phyloP scores from a whole-genome alignment of 2,113 vertebrate species.

The Orycteropus afer region DNA sequence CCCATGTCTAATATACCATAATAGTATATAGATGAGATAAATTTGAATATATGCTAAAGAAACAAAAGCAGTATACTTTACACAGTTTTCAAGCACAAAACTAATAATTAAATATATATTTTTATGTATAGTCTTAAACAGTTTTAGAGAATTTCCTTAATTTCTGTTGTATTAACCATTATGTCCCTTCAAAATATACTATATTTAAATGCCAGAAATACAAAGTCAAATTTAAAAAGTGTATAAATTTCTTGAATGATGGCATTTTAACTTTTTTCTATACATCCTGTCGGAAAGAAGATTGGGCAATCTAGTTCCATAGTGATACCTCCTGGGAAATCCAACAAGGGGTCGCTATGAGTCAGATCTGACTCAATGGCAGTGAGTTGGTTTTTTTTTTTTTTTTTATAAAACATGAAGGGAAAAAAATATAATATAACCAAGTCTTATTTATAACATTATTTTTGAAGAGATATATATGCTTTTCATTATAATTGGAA shows the following conservation, averaged over 20 bases:
- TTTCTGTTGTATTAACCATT: background rate
- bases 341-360: too few species aligned
- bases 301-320: too few species aligned
- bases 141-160: background rate
- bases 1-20: background rate
- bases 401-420: background rate
- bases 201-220: slow-evolving; percentile 27
- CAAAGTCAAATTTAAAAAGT: background rate
- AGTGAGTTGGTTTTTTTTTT: too few species aligned
- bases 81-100: background rate
- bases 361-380: too few species aligned
- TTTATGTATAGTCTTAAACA: background rate
- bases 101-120: background rate
- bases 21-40: background rate
- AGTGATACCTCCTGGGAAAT: too few species aligned
- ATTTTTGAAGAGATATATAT: background rate
- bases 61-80: background rate
- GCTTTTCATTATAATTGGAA: background rate
- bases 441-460: background rate
- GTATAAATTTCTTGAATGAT: background rate
- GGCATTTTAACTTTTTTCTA: background rate
- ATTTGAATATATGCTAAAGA: background rate
- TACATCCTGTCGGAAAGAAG: too few species aligned
- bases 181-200: background rate
- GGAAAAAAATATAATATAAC: background rate